Percentiles rank a stretch among this genome's conserved stretches.
phyloP scores from a whole-genome alignment of 1,140 invertebrate species.

The Drosophila nigrodunni region DNA sequence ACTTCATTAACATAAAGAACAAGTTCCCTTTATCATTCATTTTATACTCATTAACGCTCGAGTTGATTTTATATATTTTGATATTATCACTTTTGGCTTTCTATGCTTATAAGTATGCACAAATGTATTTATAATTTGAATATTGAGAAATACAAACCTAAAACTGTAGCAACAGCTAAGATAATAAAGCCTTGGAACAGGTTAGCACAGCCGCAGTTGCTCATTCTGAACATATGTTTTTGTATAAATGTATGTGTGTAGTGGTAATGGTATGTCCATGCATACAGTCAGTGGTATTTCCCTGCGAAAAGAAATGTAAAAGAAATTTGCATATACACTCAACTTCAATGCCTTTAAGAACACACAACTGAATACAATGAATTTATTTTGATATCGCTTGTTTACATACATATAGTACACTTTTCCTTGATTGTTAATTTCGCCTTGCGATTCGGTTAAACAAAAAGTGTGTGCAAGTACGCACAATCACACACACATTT shows the following conservation, averaged over 20 bases:
- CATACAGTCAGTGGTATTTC: constrained; percentile 6
- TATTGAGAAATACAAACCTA: constrained; percentile 39
- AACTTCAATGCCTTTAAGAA: neutral
- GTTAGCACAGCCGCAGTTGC: constrained; percentile 4
- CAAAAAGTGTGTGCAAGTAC: neutral
- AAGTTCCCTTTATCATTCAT: neutral
- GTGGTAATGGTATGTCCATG: neutral
- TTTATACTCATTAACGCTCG: neutral
- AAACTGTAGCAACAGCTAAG: constrained; percentile 13
- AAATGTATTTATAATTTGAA: neutral
- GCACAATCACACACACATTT: constrained; percentile 6
- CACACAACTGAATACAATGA: neutral
- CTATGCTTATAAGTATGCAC: constrained; percentile 9
- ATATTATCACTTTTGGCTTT: neutral
- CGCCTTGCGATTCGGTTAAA: neutral
- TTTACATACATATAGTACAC: neutral
- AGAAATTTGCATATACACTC: neutral
- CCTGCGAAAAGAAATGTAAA: neutral
- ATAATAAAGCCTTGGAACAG: constrained; percentile 16
- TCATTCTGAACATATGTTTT: constrained; percentile 12
- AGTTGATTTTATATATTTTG: neutral
- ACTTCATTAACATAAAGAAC: neutral
- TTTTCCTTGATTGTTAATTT: constrained; percentile 1
- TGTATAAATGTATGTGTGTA: constrained; percentile 10
- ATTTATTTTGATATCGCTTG: neutral